These are phyloP conservation scores for Eupleurogrammus muticus DNA, from an alignment of 2,797 vertebrate genomes.

Conservation along the genomic window DNA sequence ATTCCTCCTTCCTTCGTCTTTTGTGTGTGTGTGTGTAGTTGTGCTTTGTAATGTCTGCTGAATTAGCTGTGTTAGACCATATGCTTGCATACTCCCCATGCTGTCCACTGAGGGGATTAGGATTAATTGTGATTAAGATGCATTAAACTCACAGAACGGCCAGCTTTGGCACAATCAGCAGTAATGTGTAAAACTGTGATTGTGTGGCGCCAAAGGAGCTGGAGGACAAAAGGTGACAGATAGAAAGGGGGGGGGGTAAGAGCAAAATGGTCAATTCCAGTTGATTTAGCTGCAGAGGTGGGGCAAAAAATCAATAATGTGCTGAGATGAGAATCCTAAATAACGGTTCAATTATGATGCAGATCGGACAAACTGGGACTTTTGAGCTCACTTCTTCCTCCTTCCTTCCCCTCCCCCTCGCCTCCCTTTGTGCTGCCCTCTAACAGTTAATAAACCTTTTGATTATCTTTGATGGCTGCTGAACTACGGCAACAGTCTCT, in stretches of 20 bases:
- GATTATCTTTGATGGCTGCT: constrained; percentile 59
- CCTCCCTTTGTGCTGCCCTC: constrained; percentile 29
- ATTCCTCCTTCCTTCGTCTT: constrained; percentile 21
- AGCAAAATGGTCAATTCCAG: constrained; percentile 66
- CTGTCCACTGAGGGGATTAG: constrained; percentile 80
- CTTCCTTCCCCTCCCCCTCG: background rate
- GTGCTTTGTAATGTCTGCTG: constrained; percentile 51
- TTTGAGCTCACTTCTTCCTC: constrained; percentile 39
- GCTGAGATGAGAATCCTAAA: constrained; percentile 75
- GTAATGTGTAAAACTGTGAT: constrained; percentile 59
- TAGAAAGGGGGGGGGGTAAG: background rate
- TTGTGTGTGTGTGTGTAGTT: constrained; percentile 21
- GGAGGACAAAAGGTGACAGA: constrained; percentile 65
- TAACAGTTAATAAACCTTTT: constrained; percentile 49
- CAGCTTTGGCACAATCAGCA: constrained; percentile 66
- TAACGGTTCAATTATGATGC: constrained; percentile 73
- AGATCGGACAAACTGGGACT: constrained; percentile 60
- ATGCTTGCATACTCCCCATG: constrained; percentile 72
- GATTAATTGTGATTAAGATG: constrained; percentile 83
- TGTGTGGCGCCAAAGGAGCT: constrained; percentile 47
- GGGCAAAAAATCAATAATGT: constrained; percentile 67
- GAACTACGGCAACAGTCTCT: constrained; percentile 64
- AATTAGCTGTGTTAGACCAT: constrained; percentile 77
- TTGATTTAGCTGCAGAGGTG: constrained; percentile 66
- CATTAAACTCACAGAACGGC: constrained; percentile 76